These are phyloP conservation scores for Gallinago nigripennis DNA, from an alignment of 2,797 vertebrate species.

Conservation along the genomic window DNA sequence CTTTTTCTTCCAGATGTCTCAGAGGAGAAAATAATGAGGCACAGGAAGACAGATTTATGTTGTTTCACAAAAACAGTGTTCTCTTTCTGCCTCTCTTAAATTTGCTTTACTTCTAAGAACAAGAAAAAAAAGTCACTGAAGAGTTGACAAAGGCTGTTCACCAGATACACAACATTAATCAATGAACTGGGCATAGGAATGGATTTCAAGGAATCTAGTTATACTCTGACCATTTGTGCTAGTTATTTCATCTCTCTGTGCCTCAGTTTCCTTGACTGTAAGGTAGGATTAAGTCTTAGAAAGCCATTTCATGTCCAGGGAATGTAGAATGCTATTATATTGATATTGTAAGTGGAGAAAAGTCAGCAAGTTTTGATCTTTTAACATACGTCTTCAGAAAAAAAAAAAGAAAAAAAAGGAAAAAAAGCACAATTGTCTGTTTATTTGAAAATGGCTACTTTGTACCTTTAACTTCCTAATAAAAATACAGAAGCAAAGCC, in stretches of 20 bases:
- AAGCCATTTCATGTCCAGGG: neutral
- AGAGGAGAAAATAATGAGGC: conserved; percentile 40
- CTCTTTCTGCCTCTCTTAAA: conserved; percentile 28
- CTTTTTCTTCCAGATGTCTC: conserved; percentile 34
- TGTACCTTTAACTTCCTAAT: neutral
- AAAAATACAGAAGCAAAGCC: conserved; percentile 24
- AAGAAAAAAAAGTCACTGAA: conserved; percentile 17
- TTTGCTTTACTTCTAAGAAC: conserved; percentile 31
- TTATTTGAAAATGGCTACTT: conserved; percentile 11
- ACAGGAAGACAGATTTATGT: conserved; percentile 38
- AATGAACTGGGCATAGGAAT: neutral
- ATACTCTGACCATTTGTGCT: neutral
- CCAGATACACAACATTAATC: conserved; percentile 3
- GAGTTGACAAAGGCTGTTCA: conserved; percentile 4
- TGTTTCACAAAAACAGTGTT: conserved; percentile 24
- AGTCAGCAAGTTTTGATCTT: neutral
- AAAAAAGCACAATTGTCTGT: neutral
- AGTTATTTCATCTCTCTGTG: neutral
- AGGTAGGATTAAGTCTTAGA: neutral
- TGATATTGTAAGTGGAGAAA: neutral
- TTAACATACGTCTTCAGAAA: neutral
- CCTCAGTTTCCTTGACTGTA: conserved; percentile 5
- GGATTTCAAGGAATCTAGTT: neutral
- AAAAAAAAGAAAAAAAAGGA: neutral
- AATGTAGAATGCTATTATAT: neutral